Evolutionary conservation across 2,888 invertebrate species (phyloP), one percentile per base, ranked within the genome.

Genomic region (Cephus pulcher): DNA sequence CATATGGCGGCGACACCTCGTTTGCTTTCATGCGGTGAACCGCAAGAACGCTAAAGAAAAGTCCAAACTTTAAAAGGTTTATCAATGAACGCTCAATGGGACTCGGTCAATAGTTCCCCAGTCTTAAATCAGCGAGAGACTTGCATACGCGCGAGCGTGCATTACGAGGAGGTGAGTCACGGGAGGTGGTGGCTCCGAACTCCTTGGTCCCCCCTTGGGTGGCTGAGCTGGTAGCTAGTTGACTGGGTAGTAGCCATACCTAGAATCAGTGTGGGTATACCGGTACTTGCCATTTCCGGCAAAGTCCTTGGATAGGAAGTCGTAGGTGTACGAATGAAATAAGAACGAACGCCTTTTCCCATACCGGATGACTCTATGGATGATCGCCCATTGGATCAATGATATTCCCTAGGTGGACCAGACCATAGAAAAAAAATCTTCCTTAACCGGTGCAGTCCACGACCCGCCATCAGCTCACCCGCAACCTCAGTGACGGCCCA

Each of bases 81-180:
- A 84, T 88, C 86, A 87, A 88, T 88, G 88, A 80, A 74, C 76
- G 79, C 80, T 87, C 82, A 88, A 88, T 88, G 87, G 83, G 79
- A 79, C 80, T 80, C 83, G 83, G 88, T 74, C 88, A 88, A 82
- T 83, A 86, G 78, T 86, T 88, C 82, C n/a, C 70, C 85, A 9
- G 56, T 56, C 56, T 9, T 30, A 78, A 15, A 30, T 32, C 56
- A n/a, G 23, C 69, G 11, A 37, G 56, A 56, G 71, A 71, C 71
- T 71, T 74, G 74, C 74, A 74, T 37, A 37, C 74, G 74, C 74
- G 74, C 74, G 74, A 35, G 34, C 37, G 37, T 74, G 74, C 74
- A 74, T 35, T 74, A 74, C 74, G n/a, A 34, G 33, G 23, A 34
- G 35, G 74, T 71, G 71, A 71, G 23, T 71, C 71, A 71, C 15